phyloP scores from a whole-genome alignment of 2,113 vertebrate genomes.

The Bos taurus region DNA sequence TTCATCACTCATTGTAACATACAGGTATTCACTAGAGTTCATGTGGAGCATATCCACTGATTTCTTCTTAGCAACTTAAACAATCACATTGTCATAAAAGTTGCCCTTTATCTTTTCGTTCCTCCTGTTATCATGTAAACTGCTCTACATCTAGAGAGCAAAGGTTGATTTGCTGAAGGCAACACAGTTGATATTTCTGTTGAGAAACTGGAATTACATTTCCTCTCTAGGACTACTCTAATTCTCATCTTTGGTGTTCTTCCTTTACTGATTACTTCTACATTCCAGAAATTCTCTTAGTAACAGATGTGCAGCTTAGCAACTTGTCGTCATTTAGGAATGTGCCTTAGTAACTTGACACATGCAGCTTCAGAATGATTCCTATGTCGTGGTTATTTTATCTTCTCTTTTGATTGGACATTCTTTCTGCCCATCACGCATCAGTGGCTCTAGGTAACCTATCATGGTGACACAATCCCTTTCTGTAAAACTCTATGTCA shows the following conservation, averaged over 20 bases:
- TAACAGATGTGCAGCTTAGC: neutral
- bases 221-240: neutral
- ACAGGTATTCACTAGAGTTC: neutral
- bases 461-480: neutral
- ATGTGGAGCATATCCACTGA: too few species aligned
- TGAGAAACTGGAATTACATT: neutral
- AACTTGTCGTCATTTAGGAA: neutral
- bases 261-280: neutral
- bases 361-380: neutral
- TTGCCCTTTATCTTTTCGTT: neutral
- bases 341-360: neutral
- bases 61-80: neutral
- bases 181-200: neutral
- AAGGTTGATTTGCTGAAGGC: neutral
- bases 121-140: neutral
- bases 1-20: neutral
- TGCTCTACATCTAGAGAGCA: neutral
- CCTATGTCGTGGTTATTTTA: neutral
- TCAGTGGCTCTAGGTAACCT: neutral
- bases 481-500: neutral
- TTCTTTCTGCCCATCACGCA: neutral
- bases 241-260: neutral
- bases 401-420: neutral
- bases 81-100: neutral
- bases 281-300: neutral